Evolutionary conservation across 2,113 vertebrate genomes (phyloP), one percentile per base, ranked within the genome.

Genomic region (Syngnathoides biaculeatus): DNA sequence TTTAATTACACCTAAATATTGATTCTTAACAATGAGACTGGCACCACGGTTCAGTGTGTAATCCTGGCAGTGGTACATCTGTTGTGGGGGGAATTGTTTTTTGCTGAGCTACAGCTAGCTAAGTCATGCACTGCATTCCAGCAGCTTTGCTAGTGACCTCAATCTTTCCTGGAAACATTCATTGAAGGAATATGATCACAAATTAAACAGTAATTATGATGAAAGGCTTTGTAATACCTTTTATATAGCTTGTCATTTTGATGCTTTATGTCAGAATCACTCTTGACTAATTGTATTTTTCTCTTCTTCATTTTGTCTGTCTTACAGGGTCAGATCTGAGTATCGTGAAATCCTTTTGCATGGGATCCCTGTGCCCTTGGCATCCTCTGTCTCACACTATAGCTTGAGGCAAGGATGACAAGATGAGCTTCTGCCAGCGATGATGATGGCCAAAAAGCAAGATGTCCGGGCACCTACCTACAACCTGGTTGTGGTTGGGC

Each of bases 391-490:
- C 72, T 82, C 87, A 79, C 82, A 85, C 47, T 86, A 85, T 79
- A 88, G 88, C 86, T 85, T 85, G 69, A 64, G 76, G 85, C 76
- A 84, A 86, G 84, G 84, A 92, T 92, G 92, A 87, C 94, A 94
- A 93, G 93, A 99, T 99, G 97, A 91, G 78, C 35, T 77, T 71
- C 89, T 84, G 89, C 77, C 86, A 84, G 87, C 90, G 64, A 94
- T 94, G 86, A 99, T 97, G 94, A 98, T 98, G 96, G 95, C 97
- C 82, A 95, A 95, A 89, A 99, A 99, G 92, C 96, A 98, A 92
- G 97, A 99, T 92, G 94, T 88, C 64, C 95, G 96, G 88, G 68
- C 93, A 67, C 95, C 95, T 94, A 96, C 90, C 92, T 98, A 98
- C 89, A 95, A 94, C 90, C 88, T 99, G 84, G 94, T 94, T 61